phyloP scores from a whole-genome alignment of 2,888 invertebrate species.

The Pelosia muscerda region DNA sequence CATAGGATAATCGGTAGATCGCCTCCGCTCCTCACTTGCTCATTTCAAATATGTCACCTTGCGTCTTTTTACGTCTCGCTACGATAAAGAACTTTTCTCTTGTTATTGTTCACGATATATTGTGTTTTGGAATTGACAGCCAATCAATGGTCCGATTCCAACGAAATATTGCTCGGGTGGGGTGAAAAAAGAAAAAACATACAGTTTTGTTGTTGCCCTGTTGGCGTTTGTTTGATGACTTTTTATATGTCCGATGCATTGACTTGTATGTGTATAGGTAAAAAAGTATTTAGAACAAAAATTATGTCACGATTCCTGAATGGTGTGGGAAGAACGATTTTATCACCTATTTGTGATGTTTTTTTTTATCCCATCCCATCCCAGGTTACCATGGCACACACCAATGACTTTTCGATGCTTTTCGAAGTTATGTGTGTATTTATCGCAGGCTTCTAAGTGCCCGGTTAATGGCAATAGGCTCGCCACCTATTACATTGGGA shows the following conservation, averaged over 20 bases:
- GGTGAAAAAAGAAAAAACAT: constrained; percentile 48
- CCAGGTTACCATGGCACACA: too few relatives aligned
- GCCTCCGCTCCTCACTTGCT: constrained; percentile 25
- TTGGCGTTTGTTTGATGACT: constrained; percentile 21
- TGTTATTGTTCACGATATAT: constrained; percentile 58
- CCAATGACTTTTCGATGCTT: too few relatives aligned
- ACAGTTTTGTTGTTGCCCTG: constrained; percentile 50
- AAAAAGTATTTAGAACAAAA: not conserved
- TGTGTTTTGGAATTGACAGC: constrained; percentile 63
- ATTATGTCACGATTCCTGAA: too few relatives aligned
- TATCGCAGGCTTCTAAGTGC: too few relatives aligned
- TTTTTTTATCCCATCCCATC: too few relatives aligned
- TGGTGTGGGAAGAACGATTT: too few relatives aligned
- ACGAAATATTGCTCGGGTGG: constrained; percentile 55
- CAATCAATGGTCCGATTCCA: constrained; percentile 60
- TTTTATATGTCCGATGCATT: constrained; percentile 23
- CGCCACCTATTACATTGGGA: too few relatives aligned
- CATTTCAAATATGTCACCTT: constrained; percentile 43
- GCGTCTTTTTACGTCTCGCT: constrained; percentile 56
- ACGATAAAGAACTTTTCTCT: constrained; percentile 57
- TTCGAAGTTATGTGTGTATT: too few relatives aligned
- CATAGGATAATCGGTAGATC: not conserved
- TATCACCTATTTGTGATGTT: too few relatives aligned
- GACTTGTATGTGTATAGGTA: not conserved
- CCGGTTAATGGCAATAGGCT: too few relatives aligned